A percentile compares a stretch with the other conserved stretches of the same genome.
Evolutionary conservation across 2,113 vertebrate species (phyloP).

Genomic region (Serilophus lunatus): DNA sequence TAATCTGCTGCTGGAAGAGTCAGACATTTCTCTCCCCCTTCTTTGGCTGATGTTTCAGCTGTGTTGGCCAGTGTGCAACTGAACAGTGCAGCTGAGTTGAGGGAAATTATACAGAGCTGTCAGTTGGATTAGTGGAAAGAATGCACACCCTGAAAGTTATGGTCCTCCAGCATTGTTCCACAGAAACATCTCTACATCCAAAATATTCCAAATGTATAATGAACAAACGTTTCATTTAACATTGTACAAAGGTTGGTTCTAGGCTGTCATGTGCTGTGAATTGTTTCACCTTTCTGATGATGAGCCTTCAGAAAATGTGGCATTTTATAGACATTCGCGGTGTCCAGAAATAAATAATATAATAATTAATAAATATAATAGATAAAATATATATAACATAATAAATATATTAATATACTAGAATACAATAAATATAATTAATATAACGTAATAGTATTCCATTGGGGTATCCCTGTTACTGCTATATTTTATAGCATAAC

Average conservation of each 20-base stretch:
- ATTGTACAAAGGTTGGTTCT: neutral
- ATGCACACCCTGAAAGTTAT: neutral
- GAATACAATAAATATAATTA: too few species aligned
- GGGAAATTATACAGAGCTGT: neutral
- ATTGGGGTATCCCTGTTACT: neutral
- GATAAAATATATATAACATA: too few species aligned
- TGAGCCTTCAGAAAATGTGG: neutral
- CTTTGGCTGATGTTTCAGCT: neutral
- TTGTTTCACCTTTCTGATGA: neutral
- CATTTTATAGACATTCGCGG: neutral
- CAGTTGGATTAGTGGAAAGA: neutral
- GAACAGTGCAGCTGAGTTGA: neutral
- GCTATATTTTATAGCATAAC: neutral
- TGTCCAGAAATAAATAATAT: neutral
- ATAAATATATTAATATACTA: too few species aligned
- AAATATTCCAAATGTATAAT: neutral
- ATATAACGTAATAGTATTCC: too few species aligned
- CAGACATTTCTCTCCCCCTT: neutral
- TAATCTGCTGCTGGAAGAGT: neutral
- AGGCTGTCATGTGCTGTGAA: fast-evolving
- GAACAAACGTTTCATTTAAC: neutral
- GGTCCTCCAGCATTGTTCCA: neutral
- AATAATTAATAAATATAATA: too few species aligned
- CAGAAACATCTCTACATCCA: neutral
- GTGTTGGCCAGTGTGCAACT: neutral